Evolutionary conservation across 1,140 invertebrate genomes (phyloP), one percentile per base, ranked within the genome.

Genomic region (Lepidurus packardi): DNA sequence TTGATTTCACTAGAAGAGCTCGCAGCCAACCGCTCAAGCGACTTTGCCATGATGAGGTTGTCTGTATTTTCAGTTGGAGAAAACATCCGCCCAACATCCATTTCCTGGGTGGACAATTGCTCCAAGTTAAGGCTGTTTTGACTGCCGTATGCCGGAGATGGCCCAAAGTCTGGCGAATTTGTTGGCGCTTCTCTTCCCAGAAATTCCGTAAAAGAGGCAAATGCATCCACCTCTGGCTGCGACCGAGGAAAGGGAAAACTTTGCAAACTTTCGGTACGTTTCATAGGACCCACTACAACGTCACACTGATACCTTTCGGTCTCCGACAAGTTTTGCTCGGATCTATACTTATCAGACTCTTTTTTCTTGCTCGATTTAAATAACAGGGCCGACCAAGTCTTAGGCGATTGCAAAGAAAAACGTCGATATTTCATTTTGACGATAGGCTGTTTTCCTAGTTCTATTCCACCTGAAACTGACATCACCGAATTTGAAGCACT

Each of bases 111-210:
- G 53, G 53, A 21, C 53, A 65, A 65, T 65, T 65, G 16, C 53
- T 21, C 53, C 13, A 65, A 65, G 53, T 65, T 65, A 21, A 65
- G 53, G 53, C 53, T 65, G 53, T 65, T 65, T 65, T 65, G 53
- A 65, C 53, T 65, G n/a, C 53, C 53, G 53, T 65, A 65, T 21
- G 53, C 53, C 13, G 53, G 53, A 65, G 53, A 65, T 16, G 53
- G 53, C 6, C 53, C 53, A 21, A n/a, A 65, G 21, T 65, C 53
- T 21, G 53, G 53, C 53, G 53, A 65, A 65, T 65, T 65, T 13
- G 53, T 13, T 21, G 53, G 53, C 21, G 21, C 53, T n/a, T 65
- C 53, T 21, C 53, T 9, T 7, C 53, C 53, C 13, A 65, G 21
- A 21, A 65, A 65, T 21, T 65, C 53, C 16, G 53, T 65, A 65